Percentiles rank a stretch among this genome's conserved stretches.
Conservation (phyloP, 2,888 invertebrate genomes). For the Ceriagrion tenellum region DNA sequence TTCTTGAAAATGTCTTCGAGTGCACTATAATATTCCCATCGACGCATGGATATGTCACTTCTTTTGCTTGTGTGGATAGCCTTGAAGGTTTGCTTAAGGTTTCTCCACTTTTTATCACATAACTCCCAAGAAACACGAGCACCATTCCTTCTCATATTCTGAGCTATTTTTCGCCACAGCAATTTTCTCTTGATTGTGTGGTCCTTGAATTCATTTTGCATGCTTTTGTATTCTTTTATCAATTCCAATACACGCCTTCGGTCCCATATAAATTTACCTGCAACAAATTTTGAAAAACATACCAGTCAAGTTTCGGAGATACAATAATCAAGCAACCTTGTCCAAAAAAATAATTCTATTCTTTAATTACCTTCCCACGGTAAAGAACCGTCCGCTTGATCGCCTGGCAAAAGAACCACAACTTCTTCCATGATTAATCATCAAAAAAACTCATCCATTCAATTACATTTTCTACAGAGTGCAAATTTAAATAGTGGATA, state of each 20-base stretch:
- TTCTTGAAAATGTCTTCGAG: conserved; percentile 68
- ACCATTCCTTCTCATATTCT: conserved; percentile 43
- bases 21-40: conserved; percentile 68
- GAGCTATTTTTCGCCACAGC: conserved; percentile 48
- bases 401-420: conserved; percentile 38
- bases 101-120: conserved; percentile 60
- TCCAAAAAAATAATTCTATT: too few species aligned
- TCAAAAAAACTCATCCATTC: background rate
- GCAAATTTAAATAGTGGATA: background rate
- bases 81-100: conserved; percentile 46
- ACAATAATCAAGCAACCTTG: too few species aligned
- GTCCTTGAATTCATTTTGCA: conserved; percentile 46
- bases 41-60: conserved; percentile 48
- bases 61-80: conserved; percentile 42
- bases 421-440: conserved; percentile 46
- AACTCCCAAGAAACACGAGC: conserved; percentile 47
- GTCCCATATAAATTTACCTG: conserved; percentile 47
- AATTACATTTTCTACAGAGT: background rate
- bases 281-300: background rate
- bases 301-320: background rate
- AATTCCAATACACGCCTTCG: background rate
- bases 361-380: background rate
- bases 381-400: background rate
- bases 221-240: conserved; percentile 42
- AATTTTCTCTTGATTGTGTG: conserved; percentile 50